Evolutionary conservation across 2,888 invertebrate species (phyloP).

Genomic region (Volucella bombylans): DNA sequence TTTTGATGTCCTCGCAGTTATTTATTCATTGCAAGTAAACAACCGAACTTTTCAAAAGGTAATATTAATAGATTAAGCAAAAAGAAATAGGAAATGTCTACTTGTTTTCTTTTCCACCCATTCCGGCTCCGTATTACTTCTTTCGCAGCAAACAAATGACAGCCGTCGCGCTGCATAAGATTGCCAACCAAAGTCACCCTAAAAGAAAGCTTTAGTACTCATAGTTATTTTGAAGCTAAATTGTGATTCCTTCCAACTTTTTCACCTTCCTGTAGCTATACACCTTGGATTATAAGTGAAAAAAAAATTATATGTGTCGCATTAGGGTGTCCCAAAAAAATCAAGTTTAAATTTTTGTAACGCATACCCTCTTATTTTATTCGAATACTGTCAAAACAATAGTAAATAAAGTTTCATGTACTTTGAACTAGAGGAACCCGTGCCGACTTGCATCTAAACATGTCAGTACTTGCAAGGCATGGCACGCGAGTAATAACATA

Average conservation of each 20-base stretch:
- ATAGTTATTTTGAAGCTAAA: conserved; percentile 37
- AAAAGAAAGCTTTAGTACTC: conserved; percentile 15
- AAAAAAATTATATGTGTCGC: neutral
- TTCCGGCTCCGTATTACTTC: neutral
- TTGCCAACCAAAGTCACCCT: conserved; percentile 14
- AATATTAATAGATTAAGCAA: conserved; percentile 31
- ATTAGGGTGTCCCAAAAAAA: too few relatives aligned
- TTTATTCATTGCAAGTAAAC: conserved; percentile 12
- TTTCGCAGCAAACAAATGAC: conserved; percentile 35
- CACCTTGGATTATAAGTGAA: neutral
- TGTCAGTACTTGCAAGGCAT: too few relatives aligned
- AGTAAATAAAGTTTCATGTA: too few relatives aligned
- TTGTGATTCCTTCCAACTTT: neutral
- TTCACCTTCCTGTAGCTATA: neutral
- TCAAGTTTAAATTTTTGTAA: too few relatives aligned
- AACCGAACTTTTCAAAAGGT: conserved; percentile 22
- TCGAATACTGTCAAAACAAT: too few relatives aligned
- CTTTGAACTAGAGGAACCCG: too few relatives aligned
- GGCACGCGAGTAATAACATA: too few relatives aligned
- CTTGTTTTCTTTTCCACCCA: conserved; percentile 1
- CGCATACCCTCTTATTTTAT: too few relatives aligned
- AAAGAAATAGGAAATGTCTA: conserved; percentile 1
- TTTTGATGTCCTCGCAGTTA: neutral
- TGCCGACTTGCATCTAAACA: too few relatives aligned
- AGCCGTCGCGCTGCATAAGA: conserved; percentile 6